phyloP scores from a whole-genome alignment of 1,140 invertebrate genomes.

The Xylocopa sonorina region DNA sequence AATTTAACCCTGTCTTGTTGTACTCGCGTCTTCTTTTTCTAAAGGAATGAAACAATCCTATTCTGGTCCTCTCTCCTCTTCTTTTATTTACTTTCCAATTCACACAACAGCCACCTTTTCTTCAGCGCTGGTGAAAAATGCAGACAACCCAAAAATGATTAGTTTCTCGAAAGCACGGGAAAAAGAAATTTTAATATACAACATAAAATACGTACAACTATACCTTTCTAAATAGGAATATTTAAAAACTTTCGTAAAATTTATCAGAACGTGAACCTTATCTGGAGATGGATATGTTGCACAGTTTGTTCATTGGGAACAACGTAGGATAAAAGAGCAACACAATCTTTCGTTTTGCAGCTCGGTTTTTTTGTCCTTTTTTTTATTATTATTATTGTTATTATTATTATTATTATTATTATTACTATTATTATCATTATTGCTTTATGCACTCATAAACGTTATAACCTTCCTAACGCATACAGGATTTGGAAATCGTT shows the following conservation, averaged over 20 bases:
- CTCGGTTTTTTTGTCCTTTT: constrained; percentile 31
- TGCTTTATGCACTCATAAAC: constrained; percentile 78
- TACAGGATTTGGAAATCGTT: constrained; percentile 72
- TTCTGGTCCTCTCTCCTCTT: no score
- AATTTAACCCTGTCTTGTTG: constrained; percentile 9
- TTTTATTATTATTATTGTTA: constrained; percentile 38
- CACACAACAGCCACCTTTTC: no score
- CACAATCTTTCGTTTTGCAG: constrained; percentile 2
- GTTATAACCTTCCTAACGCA: constrained; percentile 76
- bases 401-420: constrained; percentile 58
- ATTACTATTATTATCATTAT: constrained; percentile 61
- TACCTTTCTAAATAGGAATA: no score
- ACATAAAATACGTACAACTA: no score
- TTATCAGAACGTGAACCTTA: no score
- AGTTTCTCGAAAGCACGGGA: no score
- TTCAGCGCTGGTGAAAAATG: no score
- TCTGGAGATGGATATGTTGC: no score
- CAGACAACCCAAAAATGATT: no score
- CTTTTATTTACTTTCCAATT: neutral
- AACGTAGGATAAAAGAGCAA: neutral
- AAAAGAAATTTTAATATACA: no score
- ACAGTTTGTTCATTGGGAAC: no score
- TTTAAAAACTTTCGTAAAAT: no score
- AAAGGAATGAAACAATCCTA: neutral
- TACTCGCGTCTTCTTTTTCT: neutral